Conservation (phyloP, 2,888 invertebrate genomes). For the Pyrgus malvae region DNA sequence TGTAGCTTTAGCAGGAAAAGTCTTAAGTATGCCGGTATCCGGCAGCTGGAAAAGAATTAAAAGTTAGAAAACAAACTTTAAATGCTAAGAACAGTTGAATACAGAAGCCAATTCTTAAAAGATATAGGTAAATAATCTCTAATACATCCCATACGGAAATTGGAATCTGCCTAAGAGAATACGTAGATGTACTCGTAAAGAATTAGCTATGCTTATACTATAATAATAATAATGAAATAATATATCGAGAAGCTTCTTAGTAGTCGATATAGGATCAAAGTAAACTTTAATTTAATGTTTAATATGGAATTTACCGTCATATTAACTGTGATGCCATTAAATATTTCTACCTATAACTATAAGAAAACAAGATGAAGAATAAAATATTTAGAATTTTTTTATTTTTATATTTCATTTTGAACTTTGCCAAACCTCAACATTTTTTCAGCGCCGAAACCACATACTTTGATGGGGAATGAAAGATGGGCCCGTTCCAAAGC, state of each 20-base stretch:
- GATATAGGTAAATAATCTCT: not conserved
- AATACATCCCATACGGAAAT: constrained; percentile 3
- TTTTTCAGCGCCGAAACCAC: no score
- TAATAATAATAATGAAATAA: not conserved
- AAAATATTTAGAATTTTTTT: no score
- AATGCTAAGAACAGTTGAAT: not conserved
- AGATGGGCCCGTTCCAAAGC: no score
- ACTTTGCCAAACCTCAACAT: no score
- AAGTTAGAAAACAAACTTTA: constrained; percentile 1
- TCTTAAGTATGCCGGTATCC: constrained; percentile 17
- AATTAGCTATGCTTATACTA: not conserved
- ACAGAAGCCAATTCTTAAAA: constrained; percentile 5
- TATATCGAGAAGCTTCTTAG: not conserved
- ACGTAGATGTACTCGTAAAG: not conserved
- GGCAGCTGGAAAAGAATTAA: constrained; percentile 18
- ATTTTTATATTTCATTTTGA: no score
- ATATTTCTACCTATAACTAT: no score
- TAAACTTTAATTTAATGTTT: not conserved
- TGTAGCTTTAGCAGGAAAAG: constrained; percentile 8
- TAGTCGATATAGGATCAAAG: not conserved
- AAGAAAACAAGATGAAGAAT: no score
- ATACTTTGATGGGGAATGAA: no score
- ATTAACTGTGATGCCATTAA: no score
- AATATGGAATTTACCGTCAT: no score
- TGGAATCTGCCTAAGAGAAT: not conserved